Percentiles rank a stretch among this genome's conserved stretches.
These are phyloP conservation scores for Epinotia brunnichana DNA, from an alignment of 2,888 invertebrate species.

Conservation along the genomic window DNA sequence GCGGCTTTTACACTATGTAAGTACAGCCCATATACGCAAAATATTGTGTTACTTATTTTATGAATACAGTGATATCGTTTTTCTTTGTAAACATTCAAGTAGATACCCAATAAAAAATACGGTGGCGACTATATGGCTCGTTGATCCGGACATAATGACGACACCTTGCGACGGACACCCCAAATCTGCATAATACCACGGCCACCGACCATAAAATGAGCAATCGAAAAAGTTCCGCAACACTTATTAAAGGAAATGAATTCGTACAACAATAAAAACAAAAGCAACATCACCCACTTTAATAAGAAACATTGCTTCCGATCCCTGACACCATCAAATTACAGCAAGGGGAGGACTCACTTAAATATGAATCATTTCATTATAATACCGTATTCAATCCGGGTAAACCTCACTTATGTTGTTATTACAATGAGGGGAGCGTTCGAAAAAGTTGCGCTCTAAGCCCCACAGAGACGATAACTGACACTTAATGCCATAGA, in stretches of 20 bases:
- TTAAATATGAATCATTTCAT: slow-evolving; percentile 85
- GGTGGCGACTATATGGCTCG: background rate
- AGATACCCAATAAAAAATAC: too few species aligned
- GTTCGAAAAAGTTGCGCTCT: slow-evolving; percentile 71
- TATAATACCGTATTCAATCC: slow-evolving; percentile 84
- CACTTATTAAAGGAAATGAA: slow-evolving; percentile 47
- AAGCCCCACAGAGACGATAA: slow-evolving; percentile 82
- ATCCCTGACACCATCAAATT: slow-evolving; percentile 79
- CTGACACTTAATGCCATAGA: slow-evolving; percentile 83
- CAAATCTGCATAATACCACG: slow-evolving; percentile 19
- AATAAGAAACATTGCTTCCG: slow-evolving; percentile 82
- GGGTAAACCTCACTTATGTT: slow-evolving; percentile 81
- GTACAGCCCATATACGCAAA: too few species aligned
- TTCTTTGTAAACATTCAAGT: background rate
- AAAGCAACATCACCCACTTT: slow-evolving; percentile 78
- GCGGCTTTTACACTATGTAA: too few species aligned
- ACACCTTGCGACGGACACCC: slow-evolving; percentile 11
- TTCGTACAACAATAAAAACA: slow-evolving; percentile 66
- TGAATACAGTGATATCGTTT: background rate
- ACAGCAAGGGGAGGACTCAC: slow-evolving; percentile 80
- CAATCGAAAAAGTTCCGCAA: slow-evolving; percentile 49
- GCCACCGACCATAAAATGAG: slow-evolving; percentile 33
- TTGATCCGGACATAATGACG: slow-evolving; percentile 15
- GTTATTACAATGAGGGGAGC: slow-evolving; percentile 78
- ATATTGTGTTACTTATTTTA: too few species aligned